These are phyloP conservation scores for Sycobia sp. DNA, from an alignment of 1,140 invertebrate species.

Conservation along the genomic window DNA sequence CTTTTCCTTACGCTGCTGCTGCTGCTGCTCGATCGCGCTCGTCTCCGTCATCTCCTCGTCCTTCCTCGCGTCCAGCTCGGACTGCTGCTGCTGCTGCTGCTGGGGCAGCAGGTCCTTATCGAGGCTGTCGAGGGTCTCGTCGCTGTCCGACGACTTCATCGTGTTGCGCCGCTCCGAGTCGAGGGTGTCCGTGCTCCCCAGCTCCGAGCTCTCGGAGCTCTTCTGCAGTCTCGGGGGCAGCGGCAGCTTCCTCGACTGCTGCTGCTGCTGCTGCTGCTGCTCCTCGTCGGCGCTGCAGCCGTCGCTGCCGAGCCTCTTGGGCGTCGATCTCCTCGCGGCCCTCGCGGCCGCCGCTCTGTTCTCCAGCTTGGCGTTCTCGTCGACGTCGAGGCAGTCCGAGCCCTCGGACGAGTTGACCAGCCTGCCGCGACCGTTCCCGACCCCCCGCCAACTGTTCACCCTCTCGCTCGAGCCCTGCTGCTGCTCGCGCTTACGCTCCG, in stretches of 20 bases:
- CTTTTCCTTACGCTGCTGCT: too few relatives aligned
- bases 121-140: slow-evolving; percentile 57
- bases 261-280: too few relatives aligned
- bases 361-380: slow-evolving; percentile 48
- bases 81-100: too few relatives aligned
- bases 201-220: slow-evolving; percentile 58
- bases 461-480: not conserved
- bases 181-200: slow-evolving; percentile 57
- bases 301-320: not conserved
- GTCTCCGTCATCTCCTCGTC: slow-evolving; percentile 48
- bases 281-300: not conserved
- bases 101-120: slow-evolving; percentile 54
- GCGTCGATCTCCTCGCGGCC: not conserved
- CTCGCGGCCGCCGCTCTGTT: slow-evolving; percentile 16
- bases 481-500: too few relatives aligned
- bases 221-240: slow-evolving; percentile 48
- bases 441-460: slow-evolving; percentile 9
- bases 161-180: slow-evolving; percentile 53
- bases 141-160: slow-evolving; percentile 54
- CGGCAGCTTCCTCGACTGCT: not conserved
- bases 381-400: slow-evolving; percentile 53
- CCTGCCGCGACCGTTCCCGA: slow-evolving; percentile 5
- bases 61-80: not conserved
- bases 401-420: slow-evolving; percentile 50
- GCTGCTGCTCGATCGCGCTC: too few relatives aligned